Conservation (phyloP, 2,113 vertebrate species). For the Tragulus kanchil region DNA sequence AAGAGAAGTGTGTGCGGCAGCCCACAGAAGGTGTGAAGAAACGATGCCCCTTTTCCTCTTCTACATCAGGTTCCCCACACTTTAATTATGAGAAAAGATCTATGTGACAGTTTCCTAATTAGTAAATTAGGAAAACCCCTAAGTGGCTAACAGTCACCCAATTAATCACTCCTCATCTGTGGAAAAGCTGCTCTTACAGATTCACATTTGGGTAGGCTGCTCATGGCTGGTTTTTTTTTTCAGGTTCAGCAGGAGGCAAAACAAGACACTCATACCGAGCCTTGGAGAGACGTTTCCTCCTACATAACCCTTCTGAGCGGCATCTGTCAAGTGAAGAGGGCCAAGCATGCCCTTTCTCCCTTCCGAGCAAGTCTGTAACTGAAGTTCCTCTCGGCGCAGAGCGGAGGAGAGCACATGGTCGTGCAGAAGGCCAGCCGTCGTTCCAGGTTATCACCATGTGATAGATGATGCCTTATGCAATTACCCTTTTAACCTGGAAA, state of each 20-base stretch:
- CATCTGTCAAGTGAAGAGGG: not conserved
- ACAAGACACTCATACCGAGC: not conserved
- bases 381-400: not conserved
- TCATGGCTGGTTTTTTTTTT: not conserved
- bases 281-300: not conserved
- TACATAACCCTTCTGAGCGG: constrained; percentile 11
- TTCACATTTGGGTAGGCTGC: not conserved
- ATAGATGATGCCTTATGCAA: not conserved
- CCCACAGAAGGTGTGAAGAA: not conserved
- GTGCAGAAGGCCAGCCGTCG: not conserved
- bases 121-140: constrained; percentile 45
- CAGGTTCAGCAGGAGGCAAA: constrained; percentile 56
- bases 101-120: not conserved
- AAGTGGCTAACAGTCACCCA: constrained; percentile 33
- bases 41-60: not conserved
- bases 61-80: not conserved
- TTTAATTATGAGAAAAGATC: constrained; percentile 39
- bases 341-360: not conserved
- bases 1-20: not conserved
- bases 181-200: constrained; percentile 43
- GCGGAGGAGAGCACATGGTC: not conserved
- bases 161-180: constrained; percentile 7
- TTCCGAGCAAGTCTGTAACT: not conserved
- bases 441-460: not conserved
- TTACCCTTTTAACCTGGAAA: constrained; percentile 29